phyloP scores from a whole-genome alignment of 2,888 invertebrate genomes.

The Phalera bucephala region DNA sequence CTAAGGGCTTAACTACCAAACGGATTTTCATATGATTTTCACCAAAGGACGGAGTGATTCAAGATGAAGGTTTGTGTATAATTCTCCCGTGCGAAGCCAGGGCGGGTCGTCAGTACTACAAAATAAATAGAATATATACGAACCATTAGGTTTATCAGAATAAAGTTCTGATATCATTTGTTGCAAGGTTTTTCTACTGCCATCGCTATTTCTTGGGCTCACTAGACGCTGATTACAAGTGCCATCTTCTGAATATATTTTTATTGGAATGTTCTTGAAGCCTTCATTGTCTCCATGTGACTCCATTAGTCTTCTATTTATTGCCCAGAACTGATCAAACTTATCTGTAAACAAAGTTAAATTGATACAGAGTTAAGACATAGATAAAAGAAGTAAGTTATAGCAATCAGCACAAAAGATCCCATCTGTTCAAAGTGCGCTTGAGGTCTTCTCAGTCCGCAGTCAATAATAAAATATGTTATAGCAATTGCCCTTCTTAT shows the following conservation, averaged over 20 bases:
- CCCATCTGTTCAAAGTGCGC: too few species aligned
- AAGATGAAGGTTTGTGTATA: too few species aligned
- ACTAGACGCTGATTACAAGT: conserved; percentile 89
- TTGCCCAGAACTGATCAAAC: conserved; percentile 99
- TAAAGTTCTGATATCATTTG: conserved; percentile 88
- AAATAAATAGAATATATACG: conserved; percentile 10
- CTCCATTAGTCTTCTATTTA: conserved; percentile 98
- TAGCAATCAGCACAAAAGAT: too few species aligned
- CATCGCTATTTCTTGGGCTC: conserved; percentile 89
- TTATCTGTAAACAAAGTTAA: conserved; percentile 85
- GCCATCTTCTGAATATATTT: conserved; percentile 90
- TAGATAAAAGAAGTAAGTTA: too few species aligned
- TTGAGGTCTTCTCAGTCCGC: too few species aligned
- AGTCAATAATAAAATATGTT: too few species aligned
- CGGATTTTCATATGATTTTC: too few species aligned
- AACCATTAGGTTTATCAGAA: conserved; percentile 79
- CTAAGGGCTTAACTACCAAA: too few species aligned
- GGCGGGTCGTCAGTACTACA: neutral
- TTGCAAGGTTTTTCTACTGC: conserved; percentile 87
- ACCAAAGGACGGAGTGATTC: too few species aligned
- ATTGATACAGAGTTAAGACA: too few species aligned
- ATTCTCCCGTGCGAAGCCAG: too few species aligned
- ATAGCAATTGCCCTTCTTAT: too few species aligned
- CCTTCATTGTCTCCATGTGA: conserved; percentile 89
- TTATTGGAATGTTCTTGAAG: conserved; percentile 95